phyloP scores from a whole-genome alignment of 2,113 vertebrate species.

The Semnornis frantzii region DNA sequence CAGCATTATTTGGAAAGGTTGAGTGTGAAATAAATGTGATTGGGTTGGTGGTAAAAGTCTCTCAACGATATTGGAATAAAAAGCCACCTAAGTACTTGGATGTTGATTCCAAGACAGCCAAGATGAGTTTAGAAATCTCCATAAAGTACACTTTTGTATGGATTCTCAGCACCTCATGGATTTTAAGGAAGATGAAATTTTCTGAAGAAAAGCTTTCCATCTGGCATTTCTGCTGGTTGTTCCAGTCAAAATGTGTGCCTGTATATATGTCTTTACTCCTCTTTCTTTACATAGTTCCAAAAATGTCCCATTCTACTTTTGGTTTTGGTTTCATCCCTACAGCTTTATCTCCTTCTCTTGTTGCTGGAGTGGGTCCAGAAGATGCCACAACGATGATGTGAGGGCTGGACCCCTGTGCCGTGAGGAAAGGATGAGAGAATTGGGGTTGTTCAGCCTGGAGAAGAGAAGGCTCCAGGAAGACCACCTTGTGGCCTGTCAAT shows the following conservation, averaged over 20 bases:
- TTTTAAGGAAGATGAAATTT: background rate
- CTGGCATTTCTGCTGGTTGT: background rate
- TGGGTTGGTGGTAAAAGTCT: background rate
- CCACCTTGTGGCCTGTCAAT: too few species aligned
- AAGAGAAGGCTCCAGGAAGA: too few species aligned
- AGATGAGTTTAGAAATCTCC: background rate
- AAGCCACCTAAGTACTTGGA: background rate
- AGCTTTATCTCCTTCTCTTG: background rate
- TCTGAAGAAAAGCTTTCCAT: background rate
- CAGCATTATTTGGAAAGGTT: conserved; percentile 60
- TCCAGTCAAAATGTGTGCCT: rapidly evolving
- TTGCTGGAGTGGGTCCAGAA: too few species aligned
- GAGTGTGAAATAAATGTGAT: conserved; percentile 55
- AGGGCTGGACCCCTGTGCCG: too few species aligned
- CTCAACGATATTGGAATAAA: background rate
- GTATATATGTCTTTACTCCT: background rate
- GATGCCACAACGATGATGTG: too few species aligned
- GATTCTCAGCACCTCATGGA: background rate
- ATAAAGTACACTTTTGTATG: background rate
- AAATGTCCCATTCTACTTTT: background rate
- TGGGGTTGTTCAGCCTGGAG: too few species aligned
- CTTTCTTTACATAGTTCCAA: background rate
- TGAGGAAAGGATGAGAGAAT: too few species aligned
- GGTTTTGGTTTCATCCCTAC: background rate
- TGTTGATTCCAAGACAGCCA: background rate